phyloP scores from a whole-genome alignment of 2,888 invertebrate genomes.

The Agrenia bidenticulata region DNA sequence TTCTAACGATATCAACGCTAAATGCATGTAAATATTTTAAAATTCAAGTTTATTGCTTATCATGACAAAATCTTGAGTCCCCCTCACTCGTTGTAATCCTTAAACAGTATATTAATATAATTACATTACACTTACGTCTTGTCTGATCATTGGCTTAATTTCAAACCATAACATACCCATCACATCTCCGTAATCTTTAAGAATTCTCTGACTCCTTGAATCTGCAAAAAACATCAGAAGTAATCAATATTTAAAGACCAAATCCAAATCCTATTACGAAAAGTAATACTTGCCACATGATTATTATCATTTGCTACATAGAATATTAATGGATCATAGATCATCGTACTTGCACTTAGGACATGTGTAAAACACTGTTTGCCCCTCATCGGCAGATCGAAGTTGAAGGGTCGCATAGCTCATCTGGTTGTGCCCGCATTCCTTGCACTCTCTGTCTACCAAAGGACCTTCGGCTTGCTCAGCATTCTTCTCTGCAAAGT shows the following conservation, averaged over 20 bases:
- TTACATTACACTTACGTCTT: too few relatives aligned
- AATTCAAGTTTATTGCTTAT: too few relatives aligned
- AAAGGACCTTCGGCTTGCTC: slow-evolving; percentile 70
- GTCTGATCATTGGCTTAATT: too few relatives aligned
- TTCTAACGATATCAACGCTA: too few relatives aligned
- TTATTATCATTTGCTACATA: slow-evolving; percentile 52
- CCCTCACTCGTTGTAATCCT: too few relatives aligned
- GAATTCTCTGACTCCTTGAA: slow-evolving; percentile 75
- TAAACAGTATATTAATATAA: too few relatives aligned
- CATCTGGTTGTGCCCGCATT: slow-evolving; percentile 89
- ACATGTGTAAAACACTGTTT: slow-evolving; percentile 97
- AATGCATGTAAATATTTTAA: too few relatives aligned
- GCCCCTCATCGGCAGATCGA: slow-evolving; percentile 97
- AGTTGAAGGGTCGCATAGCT: slow-evolving; percentile 93
- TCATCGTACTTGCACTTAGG: slow-evolving; percentile 78
- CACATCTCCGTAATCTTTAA: too few relatives aligned
- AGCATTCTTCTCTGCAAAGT: not conserved
- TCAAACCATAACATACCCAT: too few relatives aligned
- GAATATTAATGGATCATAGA: too few relatives aligned
- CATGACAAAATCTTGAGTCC: too few relatives aligned
- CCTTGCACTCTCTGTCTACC: slow-evolving; percentile 77
- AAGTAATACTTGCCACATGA: too few relatives aligned
- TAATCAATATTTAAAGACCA: not conserved
- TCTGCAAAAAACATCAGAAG: slow-evolving; percentile 59
- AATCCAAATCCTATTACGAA: slow-evolving; percentile 14